Percentiles rank a stretch among this genome's conserved stretches.
These are phyloP conservation scores for Seriola rivoliana DNA, from an alignment of 2,113 vertebrate genomes.

Conservation along the genomic window DNA sequence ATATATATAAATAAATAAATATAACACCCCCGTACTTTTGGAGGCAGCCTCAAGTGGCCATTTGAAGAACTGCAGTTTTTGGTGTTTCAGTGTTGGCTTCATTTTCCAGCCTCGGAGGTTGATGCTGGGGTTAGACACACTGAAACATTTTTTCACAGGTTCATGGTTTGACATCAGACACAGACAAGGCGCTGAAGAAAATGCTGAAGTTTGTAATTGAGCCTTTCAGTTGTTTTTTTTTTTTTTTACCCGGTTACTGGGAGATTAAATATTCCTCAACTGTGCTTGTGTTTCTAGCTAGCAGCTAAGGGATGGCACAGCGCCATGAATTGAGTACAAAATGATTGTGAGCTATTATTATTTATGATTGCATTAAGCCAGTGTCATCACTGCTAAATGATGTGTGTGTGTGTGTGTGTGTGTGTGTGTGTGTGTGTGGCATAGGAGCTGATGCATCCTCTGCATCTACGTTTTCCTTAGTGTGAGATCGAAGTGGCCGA, in stretches of 20 bases:
- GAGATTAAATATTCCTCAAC: no score
- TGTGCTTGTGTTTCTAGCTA: background rate
- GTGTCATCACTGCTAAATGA: background rate
- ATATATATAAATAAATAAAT: no score
- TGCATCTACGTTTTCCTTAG: background rate
- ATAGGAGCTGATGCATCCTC: background rate
- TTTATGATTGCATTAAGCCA: background rate
- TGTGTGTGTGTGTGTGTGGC: background rate
- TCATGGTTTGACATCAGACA: background rate
- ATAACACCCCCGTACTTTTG: no score
- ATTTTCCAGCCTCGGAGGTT: no score
- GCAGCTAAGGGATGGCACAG: background rate
- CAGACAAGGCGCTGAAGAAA: background rate
- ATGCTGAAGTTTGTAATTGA: background rate
- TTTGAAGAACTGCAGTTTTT: no score
- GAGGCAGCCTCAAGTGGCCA: no score
- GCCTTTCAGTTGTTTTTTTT: background rate
- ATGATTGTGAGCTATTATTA: no score
- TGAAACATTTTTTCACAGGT: no score
- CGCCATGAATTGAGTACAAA: no score
- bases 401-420: background rate
- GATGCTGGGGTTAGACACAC: no score
- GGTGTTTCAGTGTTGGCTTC: no score
- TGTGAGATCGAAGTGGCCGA: conserved; percentile 7
- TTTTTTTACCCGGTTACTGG: no score